phyloP scores from a whole-genome alignment of 2,888 invertebrate genomes.

The Chalcis sispes region DNA sequence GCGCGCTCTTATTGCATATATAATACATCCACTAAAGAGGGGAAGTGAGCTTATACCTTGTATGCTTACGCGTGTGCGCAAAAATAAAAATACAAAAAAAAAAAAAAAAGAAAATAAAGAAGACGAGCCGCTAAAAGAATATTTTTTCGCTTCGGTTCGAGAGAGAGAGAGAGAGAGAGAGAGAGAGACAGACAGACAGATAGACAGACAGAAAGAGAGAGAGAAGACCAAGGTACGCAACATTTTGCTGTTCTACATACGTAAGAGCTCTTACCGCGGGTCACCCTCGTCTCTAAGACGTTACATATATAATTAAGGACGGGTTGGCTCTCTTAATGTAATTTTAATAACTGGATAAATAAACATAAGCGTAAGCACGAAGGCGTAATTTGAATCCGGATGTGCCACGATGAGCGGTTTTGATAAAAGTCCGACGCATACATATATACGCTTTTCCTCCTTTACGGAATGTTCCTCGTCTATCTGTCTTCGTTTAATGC shows the following conservation, averaged over 20 bases:
- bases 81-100: no score
- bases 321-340: constrained; percentile 73
- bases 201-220: no score
- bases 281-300: constrained; percentile 38
- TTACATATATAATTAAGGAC: constrained; percentile 64
- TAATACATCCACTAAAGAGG: no score
- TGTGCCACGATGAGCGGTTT: constrained; percentile 74
- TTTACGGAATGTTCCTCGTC: constrained; percentile 58
- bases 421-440: constrained; percentile 70
- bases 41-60: neutral
- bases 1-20: neutral
- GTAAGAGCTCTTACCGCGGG: neutral
- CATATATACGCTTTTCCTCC: neutral
- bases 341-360: constrained; percentile 77
- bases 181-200: no score
- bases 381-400: constrained; percentile 76
- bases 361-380: constrained; percentile 74
- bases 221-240: neutral
- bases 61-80: neutral
- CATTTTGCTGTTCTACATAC: neutral
- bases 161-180: no score
- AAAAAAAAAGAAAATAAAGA: no score
- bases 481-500: constrained; percentile 59
- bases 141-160: no score
- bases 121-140: no score